Conservation (phyloP, 2,888 invertebrate species). For the Leptinotarsa juncta region DNA sequence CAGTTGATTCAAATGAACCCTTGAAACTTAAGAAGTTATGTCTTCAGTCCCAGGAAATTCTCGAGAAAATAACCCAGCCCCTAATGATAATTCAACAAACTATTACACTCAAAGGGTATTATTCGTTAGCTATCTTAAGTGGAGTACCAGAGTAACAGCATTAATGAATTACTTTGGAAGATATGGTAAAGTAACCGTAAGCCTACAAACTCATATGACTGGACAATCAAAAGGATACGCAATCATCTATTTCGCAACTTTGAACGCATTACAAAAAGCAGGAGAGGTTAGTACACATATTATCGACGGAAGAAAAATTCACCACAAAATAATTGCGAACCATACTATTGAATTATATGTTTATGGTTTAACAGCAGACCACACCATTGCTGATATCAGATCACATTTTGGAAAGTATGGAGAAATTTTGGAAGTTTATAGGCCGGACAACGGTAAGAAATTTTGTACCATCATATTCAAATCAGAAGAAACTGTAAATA, state of each 20-base stretch:
- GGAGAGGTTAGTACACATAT: constrained; percentile 88
- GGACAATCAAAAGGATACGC: constrained; percentile 96
- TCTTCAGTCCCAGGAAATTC: too few relatives aligned
- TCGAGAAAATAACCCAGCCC: too few relatives aligned
- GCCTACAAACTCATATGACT: constrained; percentile 96
- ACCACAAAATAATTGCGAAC: constrained; percentile 96
- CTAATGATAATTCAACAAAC: too few relatives aligned
- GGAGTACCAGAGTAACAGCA: constrained; percentile 90
- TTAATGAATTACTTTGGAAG: constrained; percentile 93
- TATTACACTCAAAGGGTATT: too few relatives aligned
- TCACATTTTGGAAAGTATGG: constrained; percentile 93
- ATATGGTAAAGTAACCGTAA: constrained; percentile 95
- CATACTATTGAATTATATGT: constrained; percentile 96
- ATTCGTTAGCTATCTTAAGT: too few relatives aligned
- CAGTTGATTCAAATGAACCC: too few relatives aligned
- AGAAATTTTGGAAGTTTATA: constrained; percentile 94
- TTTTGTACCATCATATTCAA: constrained; percentile 99
- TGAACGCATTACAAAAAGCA: constrained; percentile 92
- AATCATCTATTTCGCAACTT: constrained; percentile 92
- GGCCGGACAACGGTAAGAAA: constrained; percentile 97
- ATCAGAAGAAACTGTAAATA: constrained; percentile 93
- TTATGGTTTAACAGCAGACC: constrained; percentile 92
- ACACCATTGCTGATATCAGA: constrained; percentile 94
- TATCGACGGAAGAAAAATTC: constrained; percentile 95
- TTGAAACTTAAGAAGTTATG: too few relatives aligned